A percentile compares a stretch with the other conserved stretches of the same genome.
These are phyloP conservation scores for Microctenopoma lineatum DNA, from an alignment of 2,797 vertebrate genomes.

Conservation along the genomic window DNA sequence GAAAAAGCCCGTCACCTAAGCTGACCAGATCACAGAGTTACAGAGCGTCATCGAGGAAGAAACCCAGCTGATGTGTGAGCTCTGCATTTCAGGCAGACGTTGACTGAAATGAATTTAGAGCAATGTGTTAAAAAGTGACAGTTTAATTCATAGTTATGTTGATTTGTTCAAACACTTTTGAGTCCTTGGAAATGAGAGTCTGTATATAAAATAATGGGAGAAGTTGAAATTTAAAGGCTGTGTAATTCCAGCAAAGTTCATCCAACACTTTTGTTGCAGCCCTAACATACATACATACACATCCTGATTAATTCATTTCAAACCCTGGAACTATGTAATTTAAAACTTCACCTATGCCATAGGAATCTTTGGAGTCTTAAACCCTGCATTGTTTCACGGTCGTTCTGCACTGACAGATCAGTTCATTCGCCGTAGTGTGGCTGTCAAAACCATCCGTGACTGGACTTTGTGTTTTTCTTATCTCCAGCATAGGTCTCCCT, in stretches of 20 bases:
- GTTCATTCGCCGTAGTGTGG: not conserved
- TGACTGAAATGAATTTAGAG: too few relatives aligned
- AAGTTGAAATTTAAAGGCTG: too few relatives aligned
- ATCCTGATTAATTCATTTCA: not conserved
- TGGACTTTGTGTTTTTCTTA: constrained; percentile 14
- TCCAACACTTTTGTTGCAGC: too few relatives aligned
- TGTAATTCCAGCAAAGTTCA: too few relatives aligned
- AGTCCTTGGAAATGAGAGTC: too few relatives aligned
- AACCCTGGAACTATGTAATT: not conserved
- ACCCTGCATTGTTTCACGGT: constrained; percentile 8
- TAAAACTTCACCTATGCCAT: not conserved
- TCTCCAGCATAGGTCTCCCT: constrained; percentile 22
- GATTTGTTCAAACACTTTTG: too few relatives aligned
- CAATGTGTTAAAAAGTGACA: too few relatives aligned
- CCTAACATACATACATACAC: too few relatives aligned
- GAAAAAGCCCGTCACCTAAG: not conserved
- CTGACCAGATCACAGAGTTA: not conserved
- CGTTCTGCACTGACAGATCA: constrained; percentile 14
- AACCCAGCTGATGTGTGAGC: too few relatives aligned
- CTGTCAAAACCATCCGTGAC: constrained; percentile 16
- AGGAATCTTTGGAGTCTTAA: not conserved
- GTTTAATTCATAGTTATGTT: too few relatives aligned
- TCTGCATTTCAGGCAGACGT: too few relatives aligned
- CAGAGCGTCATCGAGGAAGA: not conserved
- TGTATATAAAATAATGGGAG: too few relatives aligned